Base-by-base conservation (phyloP, 2,797 vertebrate genomes). In the Astyanax mexicanus region DNA sequence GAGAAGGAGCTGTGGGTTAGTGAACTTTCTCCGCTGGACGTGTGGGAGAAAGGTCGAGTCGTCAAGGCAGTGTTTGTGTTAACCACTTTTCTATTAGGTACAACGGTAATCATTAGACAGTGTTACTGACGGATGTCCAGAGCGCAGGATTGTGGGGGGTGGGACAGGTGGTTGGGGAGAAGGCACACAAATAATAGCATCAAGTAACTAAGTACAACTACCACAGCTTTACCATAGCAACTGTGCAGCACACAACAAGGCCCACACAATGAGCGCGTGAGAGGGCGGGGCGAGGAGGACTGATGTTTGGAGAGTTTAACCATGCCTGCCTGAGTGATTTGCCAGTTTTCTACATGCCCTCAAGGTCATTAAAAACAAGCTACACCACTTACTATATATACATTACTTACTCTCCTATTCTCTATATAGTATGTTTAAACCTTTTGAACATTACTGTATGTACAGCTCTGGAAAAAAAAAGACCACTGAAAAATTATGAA, bases 31-130 rank as follows among this genome's bases (percentile, higher is more conserved):
- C 70, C 27, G 37, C 44, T 66, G 74, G 75, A 72, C 25, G 47
- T 61, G 38, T 61, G 38, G 23, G 32, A 72, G 75, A 71, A 66
- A 55, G 70, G 55, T 54, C 38, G 23, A 74, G 81, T 84, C 62
- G 83, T 78, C 76, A 85, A 76, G 83, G 78, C 74, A 69, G 83
- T 84, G 69, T 87, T 84, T 81, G 76, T 84, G 70, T 81, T 82
- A 23, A 44, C 57, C 67, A 67, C 52, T 74, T 49, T 80, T 76
- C 72, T 81, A 65, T 62, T 69, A 72, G 75, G 57, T 76, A 47
- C 68, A 74, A 35, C 71, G 79, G 80, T 84, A 87, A 86, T 87
- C 79, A 85, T 86, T 86, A 85, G 73, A 83, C 81, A 67, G 78
- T 81, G 54, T 75, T 74, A 81, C 70, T 74, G 72, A 77, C 13